phyloP scores from a whole-genome alignment of 2,113 vertebrate genomes.

The Odontophorus gujanensis region DNA sequence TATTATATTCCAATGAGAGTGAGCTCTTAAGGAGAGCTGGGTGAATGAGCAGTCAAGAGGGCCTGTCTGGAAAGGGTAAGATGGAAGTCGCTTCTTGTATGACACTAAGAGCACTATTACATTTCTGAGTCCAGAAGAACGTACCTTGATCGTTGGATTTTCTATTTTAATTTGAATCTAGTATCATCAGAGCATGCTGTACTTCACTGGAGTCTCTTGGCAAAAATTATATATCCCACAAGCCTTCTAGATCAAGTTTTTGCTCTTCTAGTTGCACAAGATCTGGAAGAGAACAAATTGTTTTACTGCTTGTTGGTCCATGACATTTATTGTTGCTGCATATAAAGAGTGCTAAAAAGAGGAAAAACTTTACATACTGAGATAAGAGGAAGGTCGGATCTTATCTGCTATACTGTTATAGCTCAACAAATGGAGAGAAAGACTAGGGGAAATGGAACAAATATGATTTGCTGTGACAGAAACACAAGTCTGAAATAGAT shows the following conservation, averaged over 20 bases:
- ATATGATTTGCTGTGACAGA: constrained; percentile 3
- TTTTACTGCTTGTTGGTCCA: background rate
- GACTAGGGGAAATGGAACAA: background rate
- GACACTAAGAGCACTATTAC: background rate
- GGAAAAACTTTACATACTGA: background rate
- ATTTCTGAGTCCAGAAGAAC: background rate
- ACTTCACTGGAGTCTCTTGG: background rate
- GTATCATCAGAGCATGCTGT: background rate
- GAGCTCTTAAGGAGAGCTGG: background rate
- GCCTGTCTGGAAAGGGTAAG: background rate
- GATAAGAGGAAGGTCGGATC: constrained; percentile 28
- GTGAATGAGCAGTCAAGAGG: background rate
- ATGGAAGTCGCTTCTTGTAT: background rate
- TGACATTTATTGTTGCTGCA: constrained; percentile 26
- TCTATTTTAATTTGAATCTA: background rate
- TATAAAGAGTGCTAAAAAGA: background rate
- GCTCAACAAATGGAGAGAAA: background rate
- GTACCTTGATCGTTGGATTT: background rate
- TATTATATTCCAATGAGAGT: background rate
- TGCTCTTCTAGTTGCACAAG: background rate
- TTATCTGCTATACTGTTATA: background rate
- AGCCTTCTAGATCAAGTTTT: background rate
- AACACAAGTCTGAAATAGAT: constrained; percentile 1
- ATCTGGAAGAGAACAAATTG: background rate
- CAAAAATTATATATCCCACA: too few relatives aligned